Base-by-base conservation (phyloP, 2,888 invertebrate genomes). In the Eilema griseolum region DNA sequence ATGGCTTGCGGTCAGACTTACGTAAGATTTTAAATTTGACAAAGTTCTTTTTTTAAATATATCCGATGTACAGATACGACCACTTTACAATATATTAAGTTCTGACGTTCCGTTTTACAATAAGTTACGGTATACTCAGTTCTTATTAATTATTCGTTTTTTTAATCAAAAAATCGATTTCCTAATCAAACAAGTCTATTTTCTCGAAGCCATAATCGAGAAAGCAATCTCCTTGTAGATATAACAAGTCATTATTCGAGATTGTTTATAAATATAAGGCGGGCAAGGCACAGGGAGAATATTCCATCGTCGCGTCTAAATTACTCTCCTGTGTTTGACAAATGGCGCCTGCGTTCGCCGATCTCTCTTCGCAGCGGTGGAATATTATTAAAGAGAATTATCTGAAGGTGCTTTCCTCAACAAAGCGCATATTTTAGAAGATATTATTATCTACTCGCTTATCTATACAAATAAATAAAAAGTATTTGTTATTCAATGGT, bases 231-330 rank as follows among this genome's bases (percentile, higher is more conserved):
- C n/a, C 37, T 23, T 37, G 24, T 68, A 31, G 57, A 60, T 59
- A 59, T 60, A 64, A 63, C 26, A n/a, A 61, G 46, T 65, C 46
- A 65, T 61, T 69, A 69, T 60, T 20, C 41, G 20, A 70, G 56
- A 70, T 61, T 70, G 70, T 69, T 69, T 69, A 61, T 70, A 61
- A 66, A 70, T 70, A 70, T 66, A 20, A 57, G 24, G 28, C 16
- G n/a, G 61, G 31, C 7, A 59, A 28, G 24, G 2, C 59, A 16
- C 20, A 60, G 26, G 28, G 7, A 24, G 46, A 60, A 61, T 65
- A 70, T 28, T 33, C 56, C 57, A 37, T 24, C 57, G 26, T 52
- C 65, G 57, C 23, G 41, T 59, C 57, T 46, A 57, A 65, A 65
- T 69, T 60, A 52, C 65, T 60, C 69, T 57, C 20, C 69, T 69